These are phyloP conservation scores for Hyppa rectilinea DNA, from an alignment of 2,888 invertebrate species.

Conservation along the genomic window DNA sequence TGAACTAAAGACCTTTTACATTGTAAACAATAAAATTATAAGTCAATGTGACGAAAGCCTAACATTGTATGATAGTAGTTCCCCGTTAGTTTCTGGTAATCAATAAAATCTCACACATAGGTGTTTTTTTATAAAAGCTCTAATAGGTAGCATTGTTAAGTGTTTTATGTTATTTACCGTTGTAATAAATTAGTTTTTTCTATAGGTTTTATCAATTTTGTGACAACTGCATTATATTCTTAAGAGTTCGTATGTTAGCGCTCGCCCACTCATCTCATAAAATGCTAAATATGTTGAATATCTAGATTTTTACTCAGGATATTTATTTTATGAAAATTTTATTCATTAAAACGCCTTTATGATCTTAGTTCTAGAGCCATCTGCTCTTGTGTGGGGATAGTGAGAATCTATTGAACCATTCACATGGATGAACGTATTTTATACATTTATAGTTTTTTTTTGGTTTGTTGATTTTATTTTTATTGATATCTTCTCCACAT, in stretches of 20 bases:
- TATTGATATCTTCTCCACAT: background rate
- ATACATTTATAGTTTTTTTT: too few species aligned
- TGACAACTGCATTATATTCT: constrained; percentile 40
- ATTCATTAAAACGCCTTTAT: constrained; percentile 8
- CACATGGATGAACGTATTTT: too few species aligned
- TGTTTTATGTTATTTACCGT: constrained; percentile 51
- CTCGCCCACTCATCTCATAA: constrained; percentile 22
- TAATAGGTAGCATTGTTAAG: constrained; percentile 33
- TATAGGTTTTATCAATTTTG: constrained; percentile 16
- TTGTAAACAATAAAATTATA: constrained; percentile 14
- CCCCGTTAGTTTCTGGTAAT: constrained; percentile 40
- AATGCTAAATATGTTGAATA: constrained; percentile 16
- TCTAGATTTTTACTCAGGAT: constrained; percentile 3
- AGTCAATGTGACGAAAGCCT: background rate
- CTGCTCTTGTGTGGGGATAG: background rate
- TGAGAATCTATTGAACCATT: background rate
- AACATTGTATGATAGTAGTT: background rate
- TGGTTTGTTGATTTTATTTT: too few species aligned
- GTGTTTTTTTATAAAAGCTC: constrained; percentile 15
- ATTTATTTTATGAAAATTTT: constrained; percentile 12
- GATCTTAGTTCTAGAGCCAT: constrained; percentile 1
- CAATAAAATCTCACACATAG: constrained; percentile 30
- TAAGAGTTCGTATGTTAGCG: constrained; percentile 1
- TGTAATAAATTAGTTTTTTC: constrained; percentile 32
- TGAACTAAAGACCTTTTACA: constrained; percentile 27